Base-by-base conservation (phyloP, 1,140 invertebrate genomes). In the Zaprionus africanus region DNA sequence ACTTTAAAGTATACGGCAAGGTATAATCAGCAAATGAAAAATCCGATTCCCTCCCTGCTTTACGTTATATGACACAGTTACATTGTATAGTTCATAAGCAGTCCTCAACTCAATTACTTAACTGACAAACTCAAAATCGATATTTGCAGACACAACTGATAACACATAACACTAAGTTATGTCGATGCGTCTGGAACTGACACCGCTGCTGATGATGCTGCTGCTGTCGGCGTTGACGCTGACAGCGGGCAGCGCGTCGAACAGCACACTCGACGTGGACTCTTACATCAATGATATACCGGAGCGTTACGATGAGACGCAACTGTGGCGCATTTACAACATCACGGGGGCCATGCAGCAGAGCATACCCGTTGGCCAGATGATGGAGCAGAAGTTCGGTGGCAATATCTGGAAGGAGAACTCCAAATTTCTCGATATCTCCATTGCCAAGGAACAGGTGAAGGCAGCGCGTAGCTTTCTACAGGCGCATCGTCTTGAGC, bases 271-370 rank as follows among this genome's bases (percentile, higher is more conserved):
- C 2, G 34, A 69, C 1, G 66, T 73, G 1, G 34, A 72, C 1
- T 66, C 36, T 38, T 75, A 85, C 41, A 72, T 62, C 5, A 92
- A 91, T 61, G 82, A 78, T 13, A 84, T 88, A 15, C 84, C 87
- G 1, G 93, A 94, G 53, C 93, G 93, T 26, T 95, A 94, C 71
- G 92, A 93, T 41, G 94, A 94, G 34, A 93, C 94, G 38, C 94
- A 95, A 84, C 74, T 95, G 26, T 95, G 94, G 94, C 93, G 94
- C 70, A 93, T 94, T 13, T 81, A 93, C 65, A 92, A 92, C 74
- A 90, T 91, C 15, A 90, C 88, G 7, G 81, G 86, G 54, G 76
- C 78, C 5, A 75, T 91, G 82, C 76, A 68, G 11, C 71, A 71
- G 28, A 66, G 51, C 9, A 64, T 91, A 67, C 85, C 85, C 26